Evolutionary conservation across 2,113 vertebrate genomes (phyloP).

Genomic region (Cnemophilus loriae): DNA sequence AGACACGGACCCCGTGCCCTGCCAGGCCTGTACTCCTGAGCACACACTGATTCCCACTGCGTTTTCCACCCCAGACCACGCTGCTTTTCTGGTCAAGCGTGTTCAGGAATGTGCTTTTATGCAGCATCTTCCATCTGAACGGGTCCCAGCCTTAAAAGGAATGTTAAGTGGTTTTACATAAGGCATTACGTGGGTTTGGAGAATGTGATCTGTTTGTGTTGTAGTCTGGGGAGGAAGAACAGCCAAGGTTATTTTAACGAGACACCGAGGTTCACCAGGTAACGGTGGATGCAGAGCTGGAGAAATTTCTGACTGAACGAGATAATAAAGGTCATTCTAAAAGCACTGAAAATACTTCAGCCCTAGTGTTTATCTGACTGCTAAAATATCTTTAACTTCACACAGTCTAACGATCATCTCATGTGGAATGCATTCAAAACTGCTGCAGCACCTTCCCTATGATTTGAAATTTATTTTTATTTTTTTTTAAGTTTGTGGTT

Average conservation of each 20-base stretch:
- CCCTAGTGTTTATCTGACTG: background rate
- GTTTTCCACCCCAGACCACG: background rate
- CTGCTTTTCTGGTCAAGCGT: background rate
- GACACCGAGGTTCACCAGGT: background rate
- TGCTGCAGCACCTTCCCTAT: background rate
- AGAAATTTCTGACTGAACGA: background rate
- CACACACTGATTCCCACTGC: background rate
- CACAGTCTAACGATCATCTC: background rate
- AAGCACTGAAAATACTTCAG: background rate
- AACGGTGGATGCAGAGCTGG: background rate
- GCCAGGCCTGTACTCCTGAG: background rate
- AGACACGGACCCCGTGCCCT: background rate
- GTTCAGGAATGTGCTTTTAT: conserved; percentile 47
- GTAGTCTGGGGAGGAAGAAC: background rate
- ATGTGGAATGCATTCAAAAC: background rate
- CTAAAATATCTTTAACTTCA: background rate
- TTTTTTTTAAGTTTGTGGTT: background rate
- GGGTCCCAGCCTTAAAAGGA: conserved; percentile 41
- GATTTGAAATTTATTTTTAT: background rate
- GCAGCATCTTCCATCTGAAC: conserved; percentile 40
- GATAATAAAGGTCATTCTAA: background rate
- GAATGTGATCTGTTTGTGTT: conserved; percentile 38
- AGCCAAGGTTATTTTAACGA: background rate
- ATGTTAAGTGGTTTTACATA: conserved; percentile 60
- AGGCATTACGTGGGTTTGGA: conserved; percentile 40